Conservation (phyloP, 2,113 vertebrate species). For the Psilopsiagon aurifrons region DNA sequence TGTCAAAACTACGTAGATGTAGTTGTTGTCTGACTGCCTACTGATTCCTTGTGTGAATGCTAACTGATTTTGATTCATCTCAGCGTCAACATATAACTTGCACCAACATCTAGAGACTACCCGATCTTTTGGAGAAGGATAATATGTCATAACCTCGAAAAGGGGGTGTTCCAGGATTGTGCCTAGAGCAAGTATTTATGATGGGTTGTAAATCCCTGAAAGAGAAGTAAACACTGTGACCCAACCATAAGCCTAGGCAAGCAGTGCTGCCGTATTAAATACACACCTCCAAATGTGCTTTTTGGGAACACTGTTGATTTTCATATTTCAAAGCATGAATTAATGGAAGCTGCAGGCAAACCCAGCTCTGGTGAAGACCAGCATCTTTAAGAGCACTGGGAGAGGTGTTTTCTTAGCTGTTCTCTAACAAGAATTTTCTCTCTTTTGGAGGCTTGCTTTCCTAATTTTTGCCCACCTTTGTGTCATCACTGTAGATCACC, state of each 20-base stretch:
- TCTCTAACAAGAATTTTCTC: constrained; percentile 49
- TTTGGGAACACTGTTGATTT: neutral
- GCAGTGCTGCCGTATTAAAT: neutral
- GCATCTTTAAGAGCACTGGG: neutral
- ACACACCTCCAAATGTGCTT: neutral
- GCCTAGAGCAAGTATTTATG: neutral
- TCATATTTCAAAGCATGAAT: neutral
- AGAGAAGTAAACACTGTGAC: neutral
- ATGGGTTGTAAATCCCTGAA: neutral
- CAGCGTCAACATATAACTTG: neutral
- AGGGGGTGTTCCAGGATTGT: neutral
- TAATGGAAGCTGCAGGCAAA: constrained; percentile 22
- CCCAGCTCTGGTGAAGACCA: neutral
- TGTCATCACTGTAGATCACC: constrained; percentile 85
- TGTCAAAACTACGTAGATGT: neutral
- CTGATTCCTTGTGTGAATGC: neutral
- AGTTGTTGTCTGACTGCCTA: neutral
- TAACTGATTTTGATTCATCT: neutral
- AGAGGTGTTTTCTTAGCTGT: neutral
- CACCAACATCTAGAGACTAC: neutral
- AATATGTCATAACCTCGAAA: neutral
- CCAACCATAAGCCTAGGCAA: neutral
- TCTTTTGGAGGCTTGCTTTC: constrained; percentile 24
- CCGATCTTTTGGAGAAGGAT: neutral
- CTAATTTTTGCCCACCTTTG: constrained; percentile 54